Conservation (phyloP, 2,113 vertebrate species). For the Micromys minutus region DNA sequence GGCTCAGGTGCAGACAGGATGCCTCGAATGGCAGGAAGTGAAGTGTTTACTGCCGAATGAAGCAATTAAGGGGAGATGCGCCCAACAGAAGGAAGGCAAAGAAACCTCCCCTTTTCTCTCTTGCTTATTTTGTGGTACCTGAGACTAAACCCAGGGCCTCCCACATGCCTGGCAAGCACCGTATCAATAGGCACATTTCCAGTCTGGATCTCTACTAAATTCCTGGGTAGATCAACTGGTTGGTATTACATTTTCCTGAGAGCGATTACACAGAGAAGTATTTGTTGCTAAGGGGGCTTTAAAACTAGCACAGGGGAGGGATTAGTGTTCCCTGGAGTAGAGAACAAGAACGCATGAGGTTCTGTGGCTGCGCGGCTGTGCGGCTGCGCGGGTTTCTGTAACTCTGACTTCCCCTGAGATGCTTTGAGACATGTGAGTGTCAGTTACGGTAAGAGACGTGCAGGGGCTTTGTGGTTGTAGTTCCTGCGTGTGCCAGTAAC, state of each 20-base stretch:
- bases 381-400: background rate
- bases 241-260: slow-evolving; percentile 50
- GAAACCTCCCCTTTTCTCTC: background rate
- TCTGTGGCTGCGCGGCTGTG: background rate
- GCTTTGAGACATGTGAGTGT: background rate
- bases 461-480: background rate
- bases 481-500: background rate
- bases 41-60: slow-evolving; percentile 35
- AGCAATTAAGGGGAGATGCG: slow-evolving; percentile 45
- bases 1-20: slow-evolving; percentile 61
- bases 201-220: background rate
- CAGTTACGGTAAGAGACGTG: background rate
- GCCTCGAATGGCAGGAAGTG: slow-evolving; percentile 14
- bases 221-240: slow-evolving; percentile 51
- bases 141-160: background rate
- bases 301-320: slow-evolving; percentile 54
- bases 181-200: background rate
- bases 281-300: slow-evolving; percentile 74
- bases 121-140: background rate
- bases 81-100: slow-evolving; percentile 53
- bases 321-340: slow-evolving; percentile 50
- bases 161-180: background rate
- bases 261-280: slow-evolving; percentile 43
- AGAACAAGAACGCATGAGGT: slow-evolving; percentile 22
- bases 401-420: background rate